Evolutionary conservation across 1,140 invertebrate genomes (phyloP).

Genomic region (Drosophila mojavensis): DNA sequence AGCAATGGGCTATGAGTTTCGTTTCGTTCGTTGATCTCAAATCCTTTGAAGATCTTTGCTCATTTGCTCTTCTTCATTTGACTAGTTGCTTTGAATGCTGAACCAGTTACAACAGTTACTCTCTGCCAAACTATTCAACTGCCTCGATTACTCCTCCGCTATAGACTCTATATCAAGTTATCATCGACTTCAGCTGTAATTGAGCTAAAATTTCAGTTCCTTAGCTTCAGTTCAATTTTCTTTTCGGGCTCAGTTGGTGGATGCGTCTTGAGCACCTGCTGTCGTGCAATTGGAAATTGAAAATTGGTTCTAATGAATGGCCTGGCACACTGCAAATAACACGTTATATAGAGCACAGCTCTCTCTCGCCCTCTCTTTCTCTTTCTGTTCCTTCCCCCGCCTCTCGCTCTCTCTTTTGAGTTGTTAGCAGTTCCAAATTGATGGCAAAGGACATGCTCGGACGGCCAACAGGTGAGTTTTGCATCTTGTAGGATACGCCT

Average conservation of each 20-base stretch:
- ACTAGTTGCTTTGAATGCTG: too few species aligned
- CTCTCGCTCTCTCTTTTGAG: neutral
- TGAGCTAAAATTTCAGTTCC: constrained; percentile 4
- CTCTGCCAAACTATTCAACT: too few species aligned
- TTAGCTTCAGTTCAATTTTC: constrained; percentile 5
- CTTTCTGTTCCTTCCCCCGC: neutral
- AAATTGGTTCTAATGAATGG: constrained; percentile 44
- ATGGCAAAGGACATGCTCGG: constrained; percentile 15
- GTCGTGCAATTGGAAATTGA: neutral
- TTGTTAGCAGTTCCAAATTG: constrained; percentile 3
- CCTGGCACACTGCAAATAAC: constrained; percentile 53
- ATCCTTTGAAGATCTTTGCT: too few species aligned
- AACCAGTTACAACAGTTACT: too few species aligned
- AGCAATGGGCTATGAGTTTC: too few species aligned
- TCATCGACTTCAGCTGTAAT: too few species aligned
- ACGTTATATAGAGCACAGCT: constrained; percentile 33
- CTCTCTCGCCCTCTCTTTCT: neutral
- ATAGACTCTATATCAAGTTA: too few species aligned
- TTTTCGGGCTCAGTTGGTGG: neutral
- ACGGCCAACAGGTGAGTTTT: constrained; percentile 64
- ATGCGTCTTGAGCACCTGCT: constrained; percentile 64
- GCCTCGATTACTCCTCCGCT: too few species aligned
- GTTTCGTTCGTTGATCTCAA: too few species aligned
- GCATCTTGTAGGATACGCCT: constrained; percentile 51
- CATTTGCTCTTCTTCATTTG: too few species aligned